Conservation (phyloP, 2,797 vertebrate species). For the Pseudotriccus pelzelni region DNA sequence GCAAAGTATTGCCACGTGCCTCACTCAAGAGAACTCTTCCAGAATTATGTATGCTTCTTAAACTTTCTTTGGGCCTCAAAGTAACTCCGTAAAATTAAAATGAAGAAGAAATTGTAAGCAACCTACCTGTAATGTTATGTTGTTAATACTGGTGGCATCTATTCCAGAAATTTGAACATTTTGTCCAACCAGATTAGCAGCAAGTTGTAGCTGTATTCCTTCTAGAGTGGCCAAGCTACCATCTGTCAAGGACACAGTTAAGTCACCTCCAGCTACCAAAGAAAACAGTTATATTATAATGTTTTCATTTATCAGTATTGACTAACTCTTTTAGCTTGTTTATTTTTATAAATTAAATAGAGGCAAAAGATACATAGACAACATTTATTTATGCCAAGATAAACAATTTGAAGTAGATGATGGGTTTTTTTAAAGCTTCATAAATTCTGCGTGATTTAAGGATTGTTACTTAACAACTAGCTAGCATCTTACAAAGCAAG, state of each 20-base stretch:
- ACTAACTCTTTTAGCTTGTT: neutral
- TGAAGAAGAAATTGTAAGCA: neutral
- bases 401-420: neutral
- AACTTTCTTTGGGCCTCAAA: neutral
- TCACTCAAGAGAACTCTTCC: neutral
- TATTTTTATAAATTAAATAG: neutral
- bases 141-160: slow-evolving; percentile 92
- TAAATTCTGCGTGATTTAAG: neutral
- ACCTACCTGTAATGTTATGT: slow-evolving; percentile 94
- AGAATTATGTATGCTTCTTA: neutral
- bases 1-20: rapidly evolving
- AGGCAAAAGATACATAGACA: neutral
- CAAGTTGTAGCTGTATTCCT: slow-evolving; percentile 94
- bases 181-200: slow-evolving; percentile 91
- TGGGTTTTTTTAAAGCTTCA: neutral
- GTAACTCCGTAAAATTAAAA: neutral
- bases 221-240: slow-evolving; percentile 91
- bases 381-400: neutral
- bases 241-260: slow-evolving; percentile 95
- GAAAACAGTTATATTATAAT: slow-evolving; percentile 56
- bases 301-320: slow-evolving; percentile 30
- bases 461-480: neutral
- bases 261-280: slow-evolving; percentile 87
- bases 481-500: neutral
- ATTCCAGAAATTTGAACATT: slow-evolving; percentile 98